phyloP scores from a whole-genome alignment of 2,797 vertebrate species.

The Sebastiscus albofasciatus region DNA sequence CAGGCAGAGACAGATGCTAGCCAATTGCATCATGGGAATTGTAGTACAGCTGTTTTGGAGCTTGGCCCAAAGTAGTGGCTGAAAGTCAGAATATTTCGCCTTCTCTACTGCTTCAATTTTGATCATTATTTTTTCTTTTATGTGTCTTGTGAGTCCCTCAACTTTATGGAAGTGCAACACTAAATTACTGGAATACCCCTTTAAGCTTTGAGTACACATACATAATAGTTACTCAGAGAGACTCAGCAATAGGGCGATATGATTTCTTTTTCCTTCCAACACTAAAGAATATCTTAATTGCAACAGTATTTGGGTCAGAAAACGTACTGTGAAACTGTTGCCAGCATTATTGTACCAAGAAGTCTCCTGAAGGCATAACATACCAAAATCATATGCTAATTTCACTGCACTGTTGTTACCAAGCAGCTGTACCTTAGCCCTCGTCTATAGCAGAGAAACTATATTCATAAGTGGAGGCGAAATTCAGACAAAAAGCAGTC shows the following conservation, averaged over 20 bases:
- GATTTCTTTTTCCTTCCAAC: background rate
- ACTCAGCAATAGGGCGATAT: background rate
- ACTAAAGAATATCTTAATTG: background rate
- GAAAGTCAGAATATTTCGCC: background rate
- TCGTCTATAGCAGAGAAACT: background rate
- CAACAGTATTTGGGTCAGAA: background rate
- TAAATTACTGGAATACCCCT: background rate
- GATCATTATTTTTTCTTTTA: background rate
- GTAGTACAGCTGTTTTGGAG: background rate
- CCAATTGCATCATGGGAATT: background rate
- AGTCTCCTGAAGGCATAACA: background rate
- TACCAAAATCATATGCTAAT: too few species aligned
- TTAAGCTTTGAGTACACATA: background rate
- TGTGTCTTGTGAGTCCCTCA: background rate
- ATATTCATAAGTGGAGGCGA: background rate
- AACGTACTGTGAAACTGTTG: background rate
- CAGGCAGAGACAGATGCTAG: background rate
- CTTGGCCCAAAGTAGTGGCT: background rate
- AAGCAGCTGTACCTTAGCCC: background rate
- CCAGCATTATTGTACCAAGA: background rate
- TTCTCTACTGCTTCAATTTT: background rate
- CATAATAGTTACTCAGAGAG: background rate
- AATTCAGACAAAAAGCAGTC: background rate
- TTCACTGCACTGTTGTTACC: too few species aligned
- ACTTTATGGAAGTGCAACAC: background rate